Conservation (phyloP, 2,113 vertebrate genomes). For the Speoplatyrhinus poulsoni region DNA sequence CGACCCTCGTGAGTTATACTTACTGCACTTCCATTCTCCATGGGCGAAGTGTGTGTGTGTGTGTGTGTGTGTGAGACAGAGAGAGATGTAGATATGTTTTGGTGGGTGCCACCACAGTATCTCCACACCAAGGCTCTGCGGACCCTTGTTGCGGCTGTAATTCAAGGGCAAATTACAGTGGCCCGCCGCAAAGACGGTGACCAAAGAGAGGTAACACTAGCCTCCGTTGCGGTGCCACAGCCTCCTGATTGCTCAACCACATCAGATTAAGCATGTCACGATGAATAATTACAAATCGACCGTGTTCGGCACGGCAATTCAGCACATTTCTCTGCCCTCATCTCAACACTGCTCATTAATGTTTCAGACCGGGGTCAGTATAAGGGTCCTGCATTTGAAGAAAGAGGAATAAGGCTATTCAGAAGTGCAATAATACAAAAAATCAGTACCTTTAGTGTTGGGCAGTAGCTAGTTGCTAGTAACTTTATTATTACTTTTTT, state of each 20-base stretch:
- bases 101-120: not conserved
- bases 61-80: constrained; percentile 1
- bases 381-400: constrained; percentile 28
- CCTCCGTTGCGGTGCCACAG: constrained; percentile 6
- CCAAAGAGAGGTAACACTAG: constrained; percentile 1
- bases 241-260: constrained; percentile 30
- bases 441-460: too few relatives aligned
- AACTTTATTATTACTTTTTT: too few relatives aligned
- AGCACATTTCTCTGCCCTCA: constrained; percentile 29
- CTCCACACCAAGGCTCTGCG: not conserved
- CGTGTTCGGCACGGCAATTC: constrained; percentile 38
- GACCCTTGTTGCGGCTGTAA: constrained; percentile 4
- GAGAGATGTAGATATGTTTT: too few relatives aligned
- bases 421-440: constrained; percentile 24
- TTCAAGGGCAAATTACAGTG: constrained; percentile 19
- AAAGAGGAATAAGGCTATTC: constrained; percentile 15
- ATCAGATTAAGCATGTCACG: constrained; percentile 55
- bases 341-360: constrained; percentile 53
- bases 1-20: constrained; percentile 36
- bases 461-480: too few relatives aligned
- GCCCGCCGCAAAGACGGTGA: not conserved
- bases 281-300: constrained; percentile 62
- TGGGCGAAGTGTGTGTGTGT: constrained; percentile 25
- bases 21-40: constrained; percentile 35
- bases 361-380: constrained; percentile 40